Base-by-base conservation (phyloP, 2,888 invertebrate species). In the Aradus depressus region DNA sequence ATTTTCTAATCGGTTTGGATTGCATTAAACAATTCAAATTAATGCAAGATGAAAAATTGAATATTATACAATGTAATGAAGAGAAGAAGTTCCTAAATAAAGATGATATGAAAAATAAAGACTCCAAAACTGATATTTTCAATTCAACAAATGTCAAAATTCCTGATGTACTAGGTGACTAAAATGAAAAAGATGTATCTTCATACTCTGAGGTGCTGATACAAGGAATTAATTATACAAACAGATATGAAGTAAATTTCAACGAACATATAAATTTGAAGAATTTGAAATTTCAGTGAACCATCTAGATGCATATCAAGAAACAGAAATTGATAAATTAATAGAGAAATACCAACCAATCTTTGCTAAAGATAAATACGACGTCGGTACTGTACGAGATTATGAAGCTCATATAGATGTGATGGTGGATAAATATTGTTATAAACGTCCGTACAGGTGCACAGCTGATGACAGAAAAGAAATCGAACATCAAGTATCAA, bases 311-410 rank as follows among this genome's bases (percentile, higher is more conserved):
- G 18, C 25, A 16, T 12, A 43, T 3, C 10, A 50, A 44, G 25
- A 34, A 22, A 6, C 12, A 23, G 37, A 10, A 43, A 49, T 52
- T 25, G 8, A 26, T 4, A 23, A 42, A 12, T 26, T 52, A n/a
- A 26, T 49, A 21, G 43, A 52, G 3, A 26, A 52, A 22, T 52
- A 49, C 19, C 35, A 35, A 25, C 6, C 21, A 3, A 3, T 22
- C 12, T 54, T 54, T 22, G 51, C 51, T 6, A 54, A 37, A 21
- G 38, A 54, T 18, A 45, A 53, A 35, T 53, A 41, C 31, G 53
- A 53, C 26, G 42, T 51, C 5, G 52, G 53, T 10, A 38, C 14
- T 12, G 52, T 52, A n/a, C 21, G 16, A 26, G 22, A 37, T 18
- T 26, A 25, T 35, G 52, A 39, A 23, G 39, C 51, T 38, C 39